phyloP scores from a whole-genome alignment of 1,140 invertebrate species.

The Heliconius hermathena region DNA sequence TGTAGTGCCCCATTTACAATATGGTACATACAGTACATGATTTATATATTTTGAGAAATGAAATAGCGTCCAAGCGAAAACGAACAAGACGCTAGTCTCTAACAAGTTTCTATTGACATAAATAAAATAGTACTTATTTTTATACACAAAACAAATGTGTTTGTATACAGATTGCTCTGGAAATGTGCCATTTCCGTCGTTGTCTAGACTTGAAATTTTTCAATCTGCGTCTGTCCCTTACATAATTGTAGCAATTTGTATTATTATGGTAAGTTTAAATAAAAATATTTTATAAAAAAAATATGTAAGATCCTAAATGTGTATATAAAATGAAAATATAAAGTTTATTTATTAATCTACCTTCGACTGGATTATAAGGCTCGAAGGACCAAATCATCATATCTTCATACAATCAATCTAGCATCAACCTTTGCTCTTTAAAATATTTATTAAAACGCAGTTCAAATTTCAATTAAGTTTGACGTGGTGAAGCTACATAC shows the following conservation, averaged over 20 bases:
- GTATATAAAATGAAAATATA: too few species aligned
- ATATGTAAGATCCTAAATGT: too few species aligned
- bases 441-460: background rate
- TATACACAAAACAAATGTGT: slow-evolving; percentile 9
- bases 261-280: background rate
- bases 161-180: slow-evolving; percentile 16
- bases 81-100: background rate
- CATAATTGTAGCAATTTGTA: slow-evolving; percentile 5
- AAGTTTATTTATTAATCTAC: too few species aligned
- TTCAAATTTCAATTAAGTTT: background rate
- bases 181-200: slow-evolving; percentile 18
- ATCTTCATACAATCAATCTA: background rate
- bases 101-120: background rate
- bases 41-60: background rate
- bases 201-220: slow-evolving; percentile 13
- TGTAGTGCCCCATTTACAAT: too few species aligned
- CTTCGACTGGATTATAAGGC: too few species aligned
- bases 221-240: slow-evolving; percentile 9
- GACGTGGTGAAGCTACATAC: too few species aligned
- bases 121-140: slow-evolving; percentile 1
- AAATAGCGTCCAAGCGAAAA: background rate
- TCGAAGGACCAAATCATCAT: too few species aligned
- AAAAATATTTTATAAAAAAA: background rate
- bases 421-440: background rate
- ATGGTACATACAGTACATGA: too few species aligned